Conservation (phyloP, 1,140 invertebrate genomes). For the Cyrtorhinus lividipennis region DNA sequence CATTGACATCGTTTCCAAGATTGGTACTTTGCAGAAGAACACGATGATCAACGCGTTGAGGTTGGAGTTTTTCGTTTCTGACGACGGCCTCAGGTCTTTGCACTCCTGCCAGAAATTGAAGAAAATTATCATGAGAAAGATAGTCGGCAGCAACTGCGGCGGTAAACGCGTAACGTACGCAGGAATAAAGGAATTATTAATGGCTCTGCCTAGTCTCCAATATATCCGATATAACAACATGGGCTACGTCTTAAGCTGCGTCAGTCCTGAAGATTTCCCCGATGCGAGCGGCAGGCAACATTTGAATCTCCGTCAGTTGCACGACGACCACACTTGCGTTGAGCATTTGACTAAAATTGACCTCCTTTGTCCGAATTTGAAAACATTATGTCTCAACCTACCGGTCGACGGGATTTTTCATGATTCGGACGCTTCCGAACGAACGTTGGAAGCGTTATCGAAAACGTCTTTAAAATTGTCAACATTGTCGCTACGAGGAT, state of each 20-base stretch:
- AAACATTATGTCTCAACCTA: not conserved
- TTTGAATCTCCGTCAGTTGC: constrained; percentile 3
- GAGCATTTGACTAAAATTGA: constrained; percentile 1
- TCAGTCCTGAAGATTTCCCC: not conserved
- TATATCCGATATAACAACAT: constrained; percentile 24
- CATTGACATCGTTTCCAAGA: constrained; percentile 36
- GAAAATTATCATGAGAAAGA: constrained; percentile 22
- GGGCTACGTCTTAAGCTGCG: constrained; percentile 16
- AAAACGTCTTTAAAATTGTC: not conserved
- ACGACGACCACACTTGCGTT: constrained; percentile 7
- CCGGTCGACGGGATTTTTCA: not conserved
- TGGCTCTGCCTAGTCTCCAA: constrained; percentile 19
- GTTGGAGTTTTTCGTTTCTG: constrained; percentile 24
- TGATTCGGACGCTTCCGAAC: not conserved
- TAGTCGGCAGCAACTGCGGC: constrained; percentile 18
- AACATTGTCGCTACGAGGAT: not conserved
- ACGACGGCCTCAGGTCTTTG: constrained; percentile 22
- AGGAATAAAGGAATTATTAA: constrained; percentile 22
- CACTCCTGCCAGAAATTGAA: constrained; percentile 21
- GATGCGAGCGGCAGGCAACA: not conserved
- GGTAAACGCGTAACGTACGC: constrained; percentile 21
- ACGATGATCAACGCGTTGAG: constrained; percentile 31
- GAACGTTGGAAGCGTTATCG: not conserved
- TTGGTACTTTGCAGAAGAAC: constrained; percentile 32
- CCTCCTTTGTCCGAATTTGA: constrained; percentile 4